phyloP scores from a whole-genome alignment of 2,797 vertebrate species.

The Urophycis tenuis region DNA sequence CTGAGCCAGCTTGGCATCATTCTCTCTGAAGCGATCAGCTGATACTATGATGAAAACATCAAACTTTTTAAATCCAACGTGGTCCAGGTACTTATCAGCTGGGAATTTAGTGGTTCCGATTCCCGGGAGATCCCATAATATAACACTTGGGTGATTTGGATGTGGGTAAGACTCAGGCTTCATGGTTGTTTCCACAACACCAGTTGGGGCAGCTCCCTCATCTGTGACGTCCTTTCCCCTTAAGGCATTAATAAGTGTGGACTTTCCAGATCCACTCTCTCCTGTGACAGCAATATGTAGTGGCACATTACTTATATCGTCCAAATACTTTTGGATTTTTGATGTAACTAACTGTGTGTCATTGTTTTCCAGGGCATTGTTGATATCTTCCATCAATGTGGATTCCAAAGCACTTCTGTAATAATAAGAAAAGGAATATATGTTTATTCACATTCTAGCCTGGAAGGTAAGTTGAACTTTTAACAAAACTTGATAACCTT shows the following conservation, averaged over 20 bases:
- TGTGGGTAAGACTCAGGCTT: slow-evolving; percentile 47
- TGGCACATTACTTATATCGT: background rate
- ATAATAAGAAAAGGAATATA: background rate
- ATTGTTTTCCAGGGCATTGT: background rate
- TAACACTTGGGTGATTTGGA: slow-evolving; percentile 61
- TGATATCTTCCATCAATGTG: background rate
- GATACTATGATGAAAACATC: slow-evolving; percentile 73
- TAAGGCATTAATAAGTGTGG: slow-evolving; percentile 8
- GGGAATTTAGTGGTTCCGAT: slow-evolving; percentile 61
- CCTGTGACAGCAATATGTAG: slow-evolving; percentile 5
- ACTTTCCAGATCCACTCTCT: slow-evolving; percentile 3
- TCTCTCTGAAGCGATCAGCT: slow-evolving; percentile 55
- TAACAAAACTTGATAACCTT: too few relatives aligned
- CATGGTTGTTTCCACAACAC: slow-evolving; percentile 41
- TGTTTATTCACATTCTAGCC: background rate
- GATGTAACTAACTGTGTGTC: too few relatives aligned
- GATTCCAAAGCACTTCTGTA: background rate
- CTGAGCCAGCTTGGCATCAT: slow-evolving; percentile 58
- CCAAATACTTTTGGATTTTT: background rate
- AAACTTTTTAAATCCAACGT: slow-evolving; percentile 60
- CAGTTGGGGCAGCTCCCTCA: slow-evolving; percentile 23
- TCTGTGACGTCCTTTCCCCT: background rate
- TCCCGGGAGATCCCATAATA: slow-evolving; percentile 74
- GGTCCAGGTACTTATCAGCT: slow-evolving; percentile 61
- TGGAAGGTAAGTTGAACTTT: background rate